Evolutionary conservation across 1,140 invertebrate species (phyloP).

Genomic region (Stegodyphus mimosarum): DNA sequence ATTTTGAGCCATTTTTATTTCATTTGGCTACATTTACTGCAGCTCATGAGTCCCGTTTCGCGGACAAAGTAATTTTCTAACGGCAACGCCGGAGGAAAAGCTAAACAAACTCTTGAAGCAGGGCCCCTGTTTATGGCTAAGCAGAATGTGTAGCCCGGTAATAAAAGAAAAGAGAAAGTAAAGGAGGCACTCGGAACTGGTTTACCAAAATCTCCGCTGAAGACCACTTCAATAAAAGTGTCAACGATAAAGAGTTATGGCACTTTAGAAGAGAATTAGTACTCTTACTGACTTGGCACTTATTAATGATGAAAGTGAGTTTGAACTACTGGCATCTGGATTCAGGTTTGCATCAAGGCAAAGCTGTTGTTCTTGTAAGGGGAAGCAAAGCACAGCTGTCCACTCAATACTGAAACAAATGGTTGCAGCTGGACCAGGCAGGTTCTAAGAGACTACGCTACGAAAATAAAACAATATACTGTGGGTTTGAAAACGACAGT

Average conservation of each 20-base stretch:
- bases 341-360: slow-evolving; percentile 21
- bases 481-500: slow-evolving; percentile 10
- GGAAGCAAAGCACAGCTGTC: slow-evolving; percentile 23
- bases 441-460: not conserved
- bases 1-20: not conserved
- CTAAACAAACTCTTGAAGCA: slow-evolving; percentile 16
- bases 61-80: slow-evolving; percentile 10
- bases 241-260: slow-evolving; percentile 51
- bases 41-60: not conserved
- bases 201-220: slow-evolving; percentile 18
- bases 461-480: not conserved
- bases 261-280: slow-evolving; percentile 33
- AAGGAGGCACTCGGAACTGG: slow-evolving; percentile 1
- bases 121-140: slow-evolving; percentile 25
- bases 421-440: slow-evolving; percentile 37
- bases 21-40: slow-evolving; percentile 1
- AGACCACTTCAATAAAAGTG: slow-evolving; percentile 45
- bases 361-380: not conserved
- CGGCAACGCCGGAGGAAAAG: not conserved
- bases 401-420: slow-evolving; percentile 27
- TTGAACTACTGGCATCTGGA: slow-evolving; percentile 1
- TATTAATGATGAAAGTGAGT: slow-evolving; percentile 40
- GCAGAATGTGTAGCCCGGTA: not conserved
- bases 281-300: slow-evolving; percentile 24
- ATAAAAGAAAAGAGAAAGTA: too few species aligned